Percentiles rank a stretch among this genome's conserved stretches.
Conservation (phyloP, 2,797 vertebrate species). For the Gorsachius magnificus region DNA sequence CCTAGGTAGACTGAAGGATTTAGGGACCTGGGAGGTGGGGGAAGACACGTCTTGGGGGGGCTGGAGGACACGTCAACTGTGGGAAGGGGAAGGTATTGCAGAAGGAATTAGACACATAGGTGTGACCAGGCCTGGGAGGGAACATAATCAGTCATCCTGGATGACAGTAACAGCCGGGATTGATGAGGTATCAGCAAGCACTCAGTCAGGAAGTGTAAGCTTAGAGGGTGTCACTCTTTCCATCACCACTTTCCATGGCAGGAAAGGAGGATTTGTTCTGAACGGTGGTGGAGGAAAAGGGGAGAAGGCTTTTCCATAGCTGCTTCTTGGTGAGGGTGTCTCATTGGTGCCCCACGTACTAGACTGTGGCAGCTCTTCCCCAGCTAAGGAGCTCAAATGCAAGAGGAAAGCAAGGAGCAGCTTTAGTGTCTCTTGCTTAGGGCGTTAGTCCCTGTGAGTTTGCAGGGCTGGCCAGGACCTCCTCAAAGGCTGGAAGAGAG, state of each 20-base stretch:
- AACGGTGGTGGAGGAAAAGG: not conserved
- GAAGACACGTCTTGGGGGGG: not conserved
- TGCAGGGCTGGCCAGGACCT: not conserved
- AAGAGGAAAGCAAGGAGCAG: not conserved
- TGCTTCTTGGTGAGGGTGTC: not conserved
- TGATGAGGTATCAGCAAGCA: not conserved
- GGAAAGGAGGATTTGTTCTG: not conserved
- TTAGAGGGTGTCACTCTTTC: not conserved
- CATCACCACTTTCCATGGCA: not conserved
- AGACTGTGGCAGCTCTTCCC: not conserved
- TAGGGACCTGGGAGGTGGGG: fast-evolving
- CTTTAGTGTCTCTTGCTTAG: not conserved
- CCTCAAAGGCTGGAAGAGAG: constrained; percentile 37
- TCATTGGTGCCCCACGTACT: not conserved
- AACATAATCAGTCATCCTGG: not conserved
- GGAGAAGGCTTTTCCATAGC: not conserved
- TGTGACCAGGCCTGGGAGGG: not conserved
- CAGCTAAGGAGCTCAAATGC: not conserved
- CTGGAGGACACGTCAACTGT: fast-evolving
- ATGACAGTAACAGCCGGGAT: not conserved
- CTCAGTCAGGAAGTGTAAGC: not conserved
- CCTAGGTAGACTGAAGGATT: not conserved
- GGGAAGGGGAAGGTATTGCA: not conserved
- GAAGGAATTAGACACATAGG: not conserved
- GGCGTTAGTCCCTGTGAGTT: not conserved